A percentile compares a stretch with the other conserved stretches of the same genome.
These are phyloP conservation scores for Antechinus stuartii DNA, from an alignment of 2,113 vertebrate species.

Conservation along the genomic window DNA sequence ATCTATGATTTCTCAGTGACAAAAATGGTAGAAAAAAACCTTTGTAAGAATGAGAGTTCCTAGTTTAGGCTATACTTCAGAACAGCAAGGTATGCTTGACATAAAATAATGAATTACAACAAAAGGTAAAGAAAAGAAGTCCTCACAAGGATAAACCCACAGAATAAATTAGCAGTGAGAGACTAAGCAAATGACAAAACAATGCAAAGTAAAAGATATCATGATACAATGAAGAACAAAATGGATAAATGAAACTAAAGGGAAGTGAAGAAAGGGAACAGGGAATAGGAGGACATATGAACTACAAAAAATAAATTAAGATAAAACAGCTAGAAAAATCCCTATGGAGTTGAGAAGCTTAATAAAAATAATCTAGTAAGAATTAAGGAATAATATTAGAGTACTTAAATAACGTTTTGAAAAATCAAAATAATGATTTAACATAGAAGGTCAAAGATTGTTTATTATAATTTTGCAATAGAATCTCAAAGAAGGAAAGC, in stretches of 20 bases:
- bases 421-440: too few relatives aligned
- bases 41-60: background rate
- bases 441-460: too few relatives aligned
- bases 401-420: too few relatives aligned
- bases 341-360: background rate
- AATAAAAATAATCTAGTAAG: background rate
- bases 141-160: background rate
- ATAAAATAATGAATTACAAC: background rate
- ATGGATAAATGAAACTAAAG: background rate
- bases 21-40: background rate
- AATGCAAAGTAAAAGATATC: background rate
- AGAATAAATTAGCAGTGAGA: background rate
- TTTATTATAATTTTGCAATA: too few relatives aligned
- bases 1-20: background rate
- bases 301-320: background rate
- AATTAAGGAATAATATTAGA: background rate
- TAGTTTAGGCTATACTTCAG: background rate
- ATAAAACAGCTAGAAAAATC: background rate
- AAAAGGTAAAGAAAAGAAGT: background rate
- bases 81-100: background rate
- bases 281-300: background rate
- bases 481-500: too few relatives aligned
- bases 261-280: background rate
- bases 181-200: background rate
- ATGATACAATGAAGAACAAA: background rate